These are phyloP conservation scores for Ranitomeya imitator DNA, from an alignment of 2,113 vertebrate genomes.

Conservation along the genomic window DNA sequence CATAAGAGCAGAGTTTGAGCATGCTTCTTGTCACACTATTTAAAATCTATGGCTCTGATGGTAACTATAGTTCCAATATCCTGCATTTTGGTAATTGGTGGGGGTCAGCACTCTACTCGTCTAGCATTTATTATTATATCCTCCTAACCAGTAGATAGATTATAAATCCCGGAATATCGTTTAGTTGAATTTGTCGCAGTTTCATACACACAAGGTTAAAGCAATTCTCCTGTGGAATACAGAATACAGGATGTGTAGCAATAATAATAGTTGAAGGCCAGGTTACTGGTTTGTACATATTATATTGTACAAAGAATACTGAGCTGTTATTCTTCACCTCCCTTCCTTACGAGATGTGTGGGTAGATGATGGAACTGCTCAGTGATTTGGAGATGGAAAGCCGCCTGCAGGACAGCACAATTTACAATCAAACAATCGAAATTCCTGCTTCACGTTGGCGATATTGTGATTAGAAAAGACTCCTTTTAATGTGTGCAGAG, in stretches of 20 bases:
- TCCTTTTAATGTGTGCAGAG: conserved; percentile 19
- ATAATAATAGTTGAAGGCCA: not conserved
- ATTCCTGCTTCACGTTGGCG: not conserved
- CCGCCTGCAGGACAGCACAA: not conserved
- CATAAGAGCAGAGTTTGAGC: too few species aligned
- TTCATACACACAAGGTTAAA: not conserved
- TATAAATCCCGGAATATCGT: too few species aligned
- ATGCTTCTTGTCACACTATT: too few species aligned
- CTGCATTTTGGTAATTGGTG: too few species aligned
- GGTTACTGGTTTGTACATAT: not conserved
- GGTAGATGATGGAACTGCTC: conserved; percentile 5
- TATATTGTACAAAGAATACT: conserved; percentile 4
- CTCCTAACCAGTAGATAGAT: too few species aligned
- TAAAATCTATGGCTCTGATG: too few species aligned
- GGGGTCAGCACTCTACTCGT: too few species aligned
- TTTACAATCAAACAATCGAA: not conserved
- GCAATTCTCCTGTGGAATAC: not conserved
- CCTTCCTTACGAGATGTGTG: not conserved
- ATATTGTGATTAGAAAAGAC: not conserved
- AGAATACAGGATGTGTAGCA: not conserved
- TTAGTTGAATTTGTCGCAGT: not conserved
- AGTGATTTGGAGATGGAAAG: not conserved
- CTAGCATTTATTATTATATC: too few species aligned
- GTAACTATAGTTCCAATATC: too few species aligned
- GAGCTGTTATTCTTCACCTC: conserved; percentile 21